Evolutionary conservation across 2,888 invertebrate genomes (phyloP), one percentile per base, ranked within the genome.

Genomic region (Callyntrura sp.): DNA sequence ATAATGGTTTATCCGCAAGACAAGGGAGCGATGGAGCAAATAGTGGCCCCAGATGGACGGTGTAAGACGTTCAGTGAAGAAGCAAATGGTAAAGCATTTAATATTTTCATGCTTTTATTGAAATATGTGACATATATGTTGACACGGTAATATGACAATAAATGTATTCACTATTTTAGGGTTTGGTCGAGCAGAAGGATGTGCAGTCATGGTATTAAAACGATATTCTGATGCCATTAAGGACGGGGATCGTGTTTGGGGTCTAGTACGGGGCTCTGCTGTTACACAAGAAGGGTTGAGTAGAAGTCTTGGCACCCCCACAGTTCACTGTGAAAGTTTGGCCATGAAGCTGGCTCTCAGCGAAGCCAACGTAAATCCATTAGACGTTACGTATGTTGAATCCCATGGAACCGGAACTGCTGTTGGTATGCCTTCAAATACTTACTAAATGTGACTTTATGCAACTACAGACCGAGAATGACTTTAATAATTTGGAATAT

Each of bases 141-240:
- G n/a, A n/a, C n/a, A n/a, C n/a, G n/a, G n/a, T n/a, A n/a, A n/a
- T n/a, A n/a, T n/a, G n/a, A n/a, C n/a, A n/a, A n/a, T n/a, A n/a
- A n/a, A n/a, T n/a, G n/a, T n/a, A n/a, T n/a, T n/a, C n/a, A n/a
- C n/a, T 60, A 11, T 17, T 17, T 5, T 20, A 20, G 60, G 65
- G 2, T 94, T 94, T 90, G 94, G 94, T n/a, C 89, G 94, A 78
- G 93, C 94, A 5, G 94, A 94, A 82, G 94, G 94, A 0, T 79
- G 81, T 25, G 78, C 55, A 0, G 28, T 60, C n/a, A 86, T 94
- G 11, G 86, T 94, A 25, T 70, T 94, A 48, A 94, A 94, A 83
- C 87, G 93, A 9, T 92, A 94, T 0, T 79, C 70, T 6, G 92
- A 93, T 35, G 92, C 93, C 11, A 51, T 91, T 9, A 78, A 65